Conservation (phyloP, 1,140 invertebrate species). For the Centruroides sculpturatus region DNA sequence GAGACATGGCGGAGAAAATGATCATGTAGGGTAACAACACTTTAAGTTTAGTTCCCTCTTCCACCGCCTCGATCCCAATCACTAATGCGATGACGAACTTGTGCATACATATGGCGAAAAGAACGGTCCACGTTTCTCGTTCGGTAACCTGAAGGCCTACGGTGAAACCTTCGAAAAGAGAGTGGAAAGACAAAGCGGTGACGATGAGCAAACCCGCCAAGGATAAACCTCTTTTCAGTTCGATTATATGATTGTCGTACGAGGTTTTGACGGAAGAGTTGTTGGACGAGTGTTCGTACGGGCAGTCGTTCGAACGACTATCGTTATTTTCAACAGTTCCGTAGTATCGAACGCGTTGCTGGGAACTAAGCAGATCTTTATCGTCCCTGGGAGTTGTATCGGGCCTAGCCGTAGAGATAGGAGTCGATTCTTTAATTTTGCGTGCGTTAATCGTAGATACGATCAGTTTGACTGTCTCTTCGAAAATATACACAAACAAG, state of each 20-base stretch:
- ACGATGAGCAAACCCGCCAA: slow-evolving; percentile 16
- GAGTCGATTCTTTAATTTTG: not conserved
- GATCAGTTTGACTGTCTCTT: slow-evolving; percentile 4
- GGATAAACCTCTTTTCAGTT: not conserved
- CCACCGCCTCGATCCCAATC: slow-evolving; percentile 28
- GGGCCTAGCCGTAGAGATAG: not conserved
- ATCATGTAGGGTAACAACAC: slow-evolving; percentile 11
- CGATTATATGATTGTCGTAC: too few species aligned
- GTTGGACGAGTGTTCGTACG: not conserved
- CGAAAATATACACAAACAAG: slow-evolving; percentile 6
- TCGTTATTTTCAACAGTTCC: not conserved
- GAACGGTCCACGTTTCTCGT: slow-evolving; percentile 57
- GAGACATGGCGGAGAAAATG: slow-evolving; percentile 20
- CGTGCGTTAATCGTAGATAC: not conserved
- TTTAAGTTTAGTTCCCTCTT: slow-evolving; percentile 4
- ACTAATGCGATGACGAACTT: slow-evolving; percentile 66
- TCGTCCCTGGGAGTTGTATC: not conserved
- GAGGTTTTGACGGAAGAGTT: not conserved
- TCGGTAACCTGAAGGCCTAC: slow-evolving; percentile 53
- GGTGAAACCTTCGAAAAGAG: slow-evolving; percentile 76
- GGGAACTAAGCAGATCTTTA: not conserved
- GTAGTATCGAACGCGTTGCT: not conserved
- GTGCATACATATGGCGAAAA: slow-evolving; percentile 69
- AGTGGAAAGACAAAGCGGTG: slow-evolving; percentile 68
- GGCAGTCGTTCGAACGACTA: not conserved